These are phyloP conservation scores for Carollia perspicillata DNA, from an alignment of 2,113 vertebrate species.

Conservation along the genomic window DNA sequence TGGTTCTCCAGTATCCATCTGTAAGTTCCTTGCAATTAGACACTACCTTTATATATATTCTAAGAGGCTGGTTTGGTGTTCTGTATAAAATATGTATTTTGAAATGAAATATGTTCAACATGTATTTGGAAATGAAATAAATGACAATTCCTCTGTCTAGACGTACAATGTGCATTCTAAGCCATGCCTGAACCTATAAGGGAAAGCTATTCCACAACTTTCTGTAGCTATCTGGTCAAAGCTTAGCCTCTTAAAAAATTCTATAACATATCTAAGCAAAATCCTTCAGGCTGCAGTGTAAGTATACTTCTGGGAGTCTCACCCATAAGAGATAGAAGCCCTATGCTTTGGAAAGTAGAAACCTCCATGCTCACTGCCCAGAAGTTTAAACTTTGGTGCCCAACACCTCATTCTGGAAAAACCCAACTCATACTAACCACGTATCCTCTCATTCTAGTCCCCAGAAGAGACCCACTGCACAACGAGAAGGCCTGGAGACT, in stretches of 20 bases:
- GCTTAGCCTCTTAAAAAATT: background rate
- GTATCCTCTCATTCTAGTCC: background rate
- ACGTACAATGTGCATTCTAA: background rate
- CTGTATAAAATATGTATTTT: background rate
- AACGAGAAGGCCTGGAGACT: conserved; percentile 35
- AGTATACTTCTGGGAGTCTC: background rate
- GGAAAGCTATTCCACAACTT: background rate
- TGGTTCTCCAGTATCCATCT: background rate
- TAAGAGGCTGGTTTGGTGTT: background rate
- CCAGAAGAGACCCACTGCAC: background rate
- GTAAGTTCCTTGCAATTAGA: background rate
- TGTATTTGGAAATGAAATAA: background rate
- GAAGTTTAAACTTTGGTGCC: background rate
- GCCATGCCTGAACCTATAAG: background rate
- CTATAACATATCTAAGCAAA: background rate
- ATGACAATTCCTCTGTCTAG: background rate
- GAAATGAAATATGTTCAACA: background rate
- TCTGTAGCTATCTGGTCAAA: background rate
- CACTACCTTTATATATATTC: background rate
- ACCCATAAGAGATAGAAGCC: background rate
- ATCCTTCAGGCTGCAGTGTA: background rate
- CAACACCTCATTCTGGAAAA: background rate
- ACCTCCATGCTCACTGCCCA: background rate
- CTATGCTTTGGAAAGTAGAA: background rate
- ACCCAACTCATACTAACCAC: background rate